Conservation (phyloP, 2,113 vertebrate species). For the Myocastor coypus region DNA sequence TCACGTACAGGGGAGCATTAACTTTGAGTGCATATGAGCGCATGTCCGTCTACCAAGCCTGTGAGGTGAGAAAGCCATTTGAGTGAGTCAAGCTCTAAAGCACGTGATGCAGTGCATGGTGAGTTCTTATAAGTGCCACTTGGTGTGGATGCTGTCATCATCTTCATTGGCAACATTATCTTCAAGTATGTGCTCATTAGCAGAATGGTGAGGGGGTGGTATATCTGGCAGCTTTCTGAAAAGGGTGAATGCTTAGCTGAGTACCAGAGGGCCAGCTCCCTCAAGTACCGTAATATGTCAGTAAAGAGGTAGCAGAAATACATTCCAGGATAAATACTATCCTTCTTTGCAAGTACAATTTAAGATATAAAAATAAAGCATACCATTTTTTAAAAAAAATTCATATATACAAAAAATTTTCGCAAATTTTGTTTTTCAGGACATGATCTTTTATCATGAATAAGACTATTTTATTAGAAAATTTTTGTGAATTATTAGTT, state of each 20-base stretch:
- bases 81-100: not conserved
- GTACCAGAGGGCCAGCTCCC: not conserved
- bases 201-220: not conserved
- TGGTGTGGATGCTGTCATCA: not conserved
- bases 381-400: not conserved
- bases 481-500: not conserved
- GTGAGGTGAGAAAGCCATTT: not conserved
- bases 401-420: not conserved
- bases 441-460: not conserved
- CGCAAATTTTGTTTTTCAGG: not conserved
- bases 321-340: not conserved
- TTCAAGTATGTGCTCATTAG: not conserved
- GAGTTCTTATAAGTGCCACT: not conserved
- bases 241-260: not conserved
- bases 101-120: not conserved
- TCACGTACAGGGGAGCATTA: not conserved
- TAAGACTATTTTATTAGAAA: conserved; percentile 5
- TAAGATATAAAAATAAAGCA: not conserved
- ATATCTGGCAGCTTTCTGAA: not conserved
- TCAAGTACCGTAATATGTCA: too few relatives aligned
- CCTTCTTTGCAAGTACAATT: not conserved
- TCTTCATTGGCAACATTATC: not conserved
- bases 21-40: not conserved
- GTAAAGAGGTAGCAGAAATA: not conserved
- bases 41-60: not conserved